Percentiles rank a stretch among this genome's conserved stretches.
These are phyloP conservation scores for Suillia variegata DNA, from an alignment of 2,888 invertebrate genomes.

Conservation along the genomic window DNA sequence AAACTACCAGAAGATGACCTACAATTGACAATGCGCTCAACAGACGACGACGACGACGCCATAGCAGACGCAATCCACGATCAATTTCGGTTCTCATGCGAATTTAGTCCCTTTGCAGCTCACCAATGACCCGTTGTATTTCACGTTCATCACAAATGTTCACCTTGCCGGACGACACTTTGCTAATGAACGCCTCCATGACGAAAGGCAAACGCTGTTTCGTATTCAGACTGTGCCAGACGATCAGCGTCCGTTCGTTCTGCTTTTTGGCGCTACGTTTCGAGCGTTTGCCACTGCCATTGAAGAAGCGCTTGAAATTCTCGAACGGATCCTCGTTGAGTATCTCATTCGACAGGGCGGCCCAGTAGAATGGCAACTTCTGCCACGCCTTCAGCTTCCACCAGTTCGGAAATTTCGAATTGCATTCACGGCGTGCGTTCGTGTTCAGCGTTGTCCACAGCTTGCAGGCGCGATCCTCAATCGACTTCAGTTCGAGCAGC, in stretches of 20 bases:
- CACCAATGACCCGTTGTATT: slow-evolving; percentile 27
- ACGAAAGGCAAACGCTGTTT: slow-evolving; percentile 39
- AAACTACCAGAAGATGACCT: no score
- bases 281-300: not conserved
- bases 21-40: no score
- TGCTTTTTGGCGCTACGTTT: slow-evolving; percentile 4
- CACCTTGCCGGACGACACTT: slow-evolving; percentile 35
- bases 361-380: slow-evolving; percentile 43
- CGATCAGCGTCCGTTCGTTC: not conserved
- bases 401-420: slow-evolving; percentile 28
- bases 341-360: slow-evolving; percentile 31
- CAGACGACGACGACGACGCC: no score
- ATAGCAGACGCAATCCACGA: no score
- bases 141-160: slow-evolving; percentile 39
- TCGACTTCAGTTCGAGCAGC: slow-evolving; percentile 10
- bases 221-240: slow-evolving; percentile 31
- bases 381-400: slow-evolving; percentile 22
- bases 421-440: not conserved
- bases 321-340: slow-evolving; percentile 34
- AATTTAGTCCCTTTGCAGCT: no score
- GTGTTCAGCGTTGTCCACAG: slow-evolving; percentile 26
- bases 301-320: slow-evolving; percentile 37
- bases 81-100: no score
- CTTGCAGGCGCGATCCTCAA: slow-evolving; percentile 25
- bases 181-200: slow-evolving; percentile 39